These are phyloP conservation scores for Sebastolobus altivelis DNA, from an alignment of 2,797 vertebrate genomes.

Conservation along the genomic window DNA sequence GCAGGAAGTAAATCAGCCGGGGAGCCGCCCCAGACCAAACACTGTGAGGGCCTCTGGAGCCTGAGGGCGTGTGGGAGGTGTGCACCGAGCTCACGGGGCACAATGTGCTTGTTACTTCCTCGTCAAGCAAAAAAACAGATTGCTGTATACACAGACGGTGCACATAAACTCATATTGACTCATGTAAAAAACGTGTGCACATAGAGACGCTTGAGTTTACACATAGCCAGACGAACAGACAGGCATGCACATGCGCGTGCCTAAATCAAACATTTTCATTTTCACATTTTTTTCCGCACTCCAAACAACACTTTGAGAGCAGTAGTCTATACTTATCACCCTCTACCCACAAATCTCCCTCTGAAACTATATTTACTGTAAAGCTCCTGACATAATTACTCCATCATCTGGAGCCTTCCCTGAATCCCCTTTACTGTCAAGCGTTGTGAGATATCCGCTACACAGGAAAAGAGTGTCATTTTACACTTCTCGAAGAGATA, in stretches of 20 bases:
- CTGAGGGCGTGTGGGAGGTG: conserved; percentile 78
- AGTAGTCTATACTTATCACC: conserved; percentile 35
- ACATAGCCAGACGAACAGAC: conserved; percentile 37
- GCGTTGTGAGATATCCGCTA: conserved; percentile 3
- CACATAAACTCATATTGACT: conserved; percentile 56
- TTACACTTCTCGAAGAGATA: conserved; percentile 53
- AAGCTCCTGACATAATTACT: conserved; percentile 38
- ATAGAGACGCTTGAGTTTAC: conserved; percentile 28
- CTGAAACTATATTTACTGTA: conserved; percentile 36
- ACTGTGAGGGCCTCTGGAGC: conserved; percentile 72
- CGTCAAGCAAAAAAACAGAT: conserved; percentile 75
- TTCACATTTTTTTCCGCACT: conserved; percentile 27
- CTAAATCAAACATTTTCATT: conserved; percentile 39
- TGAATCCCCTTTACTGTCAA: conserved; percentile 19
- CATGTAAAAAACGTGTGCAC: conserved; percentile 32
- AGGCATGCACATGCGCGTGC: conserved; percentile 22
- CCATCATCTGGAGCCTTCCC: conserved; percentile 24
- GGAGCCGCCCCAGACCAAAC: conserved; percentile 78
- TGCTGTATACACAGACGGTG: conserved; percentile 59
- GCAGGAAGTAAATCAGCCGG: conserved; percentile 79
- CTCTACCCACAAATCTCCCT: conserved; percentile 24
- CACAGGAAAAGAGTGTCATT: conserved; percentile 38
- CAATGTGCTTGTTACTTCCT: conserved; percentile 68
- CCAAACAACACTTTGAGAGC: conserved; percentile 25
- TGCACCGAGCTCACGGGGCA: conserved; percentile 65